Percentiles rank a stretch among this genome's conserved stretches.
These are phyloP conservation scores for Cheilosia soror DNA, from an alignment of 2,888 invertebrate species.

Conservation along the genomic window DNA sequence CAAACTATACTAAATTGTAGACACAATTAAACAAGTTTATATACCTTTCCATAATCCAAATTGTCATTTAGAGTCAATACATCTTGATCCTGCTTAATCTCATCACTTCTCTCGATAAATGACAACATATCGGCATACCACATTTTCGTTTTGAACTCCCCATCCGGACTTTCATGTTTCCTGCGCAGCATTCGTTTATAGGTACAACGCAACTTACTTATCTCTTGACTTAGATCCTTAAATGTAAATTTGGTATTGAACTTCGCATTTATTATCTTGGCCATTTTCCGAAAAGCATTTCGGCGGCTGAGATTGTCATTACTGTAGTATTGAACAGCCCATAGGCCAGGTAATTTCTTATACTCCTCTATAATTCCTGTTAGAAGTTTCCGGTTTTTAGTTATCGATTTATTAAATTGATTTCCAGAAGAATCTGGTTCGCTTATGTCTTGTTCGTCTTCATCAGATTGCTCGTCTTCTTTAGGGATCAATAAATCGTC, in stretches of 20 bases:
- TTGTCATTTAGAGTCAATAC: background rate
- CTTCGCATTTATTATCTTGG: slow-evolving; percentile 33
- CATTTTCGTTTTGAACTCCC: slow-evolving; percentile 33
- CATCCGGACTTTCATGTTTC: slow-evolving; percentile 17
- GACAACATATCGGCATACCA: slow-evolving; percentile 56
- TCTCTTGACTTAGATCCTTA: slow-evolving; percentile 34
- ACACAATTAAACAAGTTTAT: background rate
- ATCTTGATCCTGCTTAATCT: background rate
- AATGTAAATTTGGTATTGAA: slow-evolving; percentile 37
- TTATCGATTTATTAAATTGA: slow-evolving; percentile 25
- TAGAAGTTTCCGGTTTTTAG: slow-evolving; percentile 45
- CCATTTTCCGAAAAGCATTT: slow-evolving; percentile 35
- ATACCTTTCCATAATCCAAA: slow-evolving; percentile 12
- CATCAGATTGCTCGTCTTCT: slow-evolving; percentile 1
- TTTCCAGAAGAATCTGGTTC: background rate
- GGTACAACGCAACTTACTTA: slow-evolving; percentile 39
- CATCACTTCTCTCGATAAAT: slow-evolving; percentile 39
- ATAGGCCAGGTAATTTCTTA: slow-evolving; percentile 37
- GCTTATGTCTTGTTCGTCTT: background rate
- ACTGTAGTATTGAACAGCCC: slow-evolving; percentile 53
- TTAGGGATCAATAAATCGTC: background rate
- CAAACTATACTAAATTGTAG: background rate
- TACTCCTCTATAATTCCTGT: slow-evolving; percentile 59
- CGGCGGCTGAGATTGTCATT: slow-evolving; percentile 34
- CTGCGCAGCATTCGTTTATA: slow-evolving; percentile 44